phyloP scores from a whole-genome alignment of 2,797 vertebrate genomes.

The Pantherophis vulpinus region DNA sequence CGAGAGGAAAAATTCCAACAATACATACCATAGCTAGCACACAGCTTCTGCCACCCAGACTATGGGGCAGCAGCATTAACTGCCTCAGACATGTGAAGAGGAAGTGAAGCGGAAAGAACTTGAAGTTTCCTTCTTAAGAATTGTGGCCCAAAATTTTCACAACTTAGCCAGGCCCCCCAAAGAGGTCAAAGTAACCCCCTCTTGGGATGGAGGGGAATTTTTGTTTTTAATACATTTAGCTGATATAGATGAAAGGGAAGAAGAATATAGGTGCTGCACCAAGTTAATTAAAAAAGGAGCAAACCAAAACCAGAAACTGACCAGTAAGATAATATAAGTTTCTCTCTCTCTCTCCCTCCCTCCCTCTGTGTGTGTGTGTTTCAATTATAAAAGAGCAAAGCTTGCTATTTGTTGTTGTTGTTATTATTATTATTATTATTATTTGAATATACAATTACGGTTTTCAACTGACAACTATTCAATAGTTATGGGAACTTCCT shows the following conservation, averaged over 20 bases:
- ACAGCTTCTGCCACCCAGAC: conserved; percentile 66
- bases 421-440: no score
- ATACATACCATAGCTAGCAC: conserved; percentile 67
- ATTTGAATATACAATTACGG: not conserved
- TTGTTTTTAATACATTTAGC: conserved; percentile 45
- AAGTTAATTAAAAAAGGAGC: not conserved
- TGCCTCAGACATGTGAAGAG: conserved; percentile 75
- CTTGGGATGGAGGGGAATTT: conserved; percentile 50
- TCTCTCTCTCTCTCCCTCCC: not conserved
- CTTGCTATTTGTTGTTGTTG: not conserved
- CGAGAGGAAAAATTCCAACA: conserved; percentile 76
- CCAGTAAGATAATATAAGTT: not conserved
- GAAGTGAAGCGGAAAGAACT: conserved; percentile 74
- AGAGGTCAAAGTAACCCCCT: conserved; percentile 67
- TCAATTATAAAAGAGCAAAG: not conserved
- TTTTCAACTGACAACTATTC: not conserved
- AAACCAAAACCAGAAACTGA: not conserved
- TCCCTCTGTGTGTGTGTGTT: not conserved
- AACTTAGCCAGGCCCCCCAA: conserved; percentile 66
- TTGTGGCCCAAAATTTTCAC: conserved; percentile 68
- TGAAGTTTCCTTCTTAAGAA: conserved; percentile 74
- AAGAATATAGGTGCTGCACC: conserved; percentile 34
- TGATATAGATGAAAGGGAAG: conserved; percentile 43
- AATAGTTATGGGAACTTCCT: conserved; percentile 36
- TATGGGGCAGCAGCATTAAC: conserved; percentile 68